These are phyloP conservation scores for Bucco capensis DNA, from an alignment of 2,113 vertebrate species.

Conservation along the genomic window DNA sequence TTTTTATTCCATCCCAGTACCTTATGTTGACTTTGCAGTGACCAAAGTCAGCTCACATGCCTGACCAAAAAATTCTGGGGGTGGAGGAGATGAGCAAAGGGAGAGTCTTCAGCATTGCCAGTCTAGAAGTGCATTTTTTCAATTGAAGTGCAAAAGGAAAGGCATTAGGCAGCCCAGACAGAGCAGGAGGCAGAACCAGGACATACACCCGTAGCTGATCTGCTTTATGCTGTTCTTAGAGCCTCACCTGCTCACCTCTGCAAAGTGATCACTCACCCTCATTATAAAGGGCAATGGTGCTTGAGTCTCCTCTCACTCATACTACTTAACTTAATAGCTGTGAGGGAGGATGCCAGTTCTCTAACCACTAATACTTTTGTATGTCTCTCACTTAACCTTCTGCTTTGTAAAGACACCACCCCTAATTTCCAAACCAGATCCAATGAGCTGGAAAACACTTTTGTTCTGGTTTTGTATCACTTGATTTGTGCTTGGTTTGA, in stretches of 20 bases:
- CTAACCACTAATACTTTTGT: neutral
- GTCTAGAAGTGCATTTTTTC: neutral
- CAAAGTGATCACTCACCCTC: accelerated
- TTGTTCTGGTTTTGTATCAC: neutral
- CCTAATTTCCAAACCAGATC: neutral
- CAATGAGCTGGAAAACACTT: neutral
- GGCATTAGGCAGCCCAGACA: neutral
- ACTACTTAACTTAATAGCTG: neutral
- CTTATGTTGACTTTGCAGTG: neutral
- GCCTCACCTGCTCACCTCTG: neutral
- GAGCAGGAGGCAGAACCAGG: neutral
- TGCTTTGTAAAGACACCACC: neutral
- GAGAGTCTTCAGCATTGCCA: neutral
- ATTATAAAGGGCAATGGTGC: neutral
- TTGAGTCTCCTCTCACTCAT: neutral
- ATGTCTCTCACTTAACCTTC: neutral
- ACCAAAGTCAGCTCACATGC: neutral
- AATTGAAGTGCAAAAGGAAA: neutral
- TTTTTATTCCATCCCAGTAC: neutral
- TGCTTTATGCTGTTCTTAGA: neutral
- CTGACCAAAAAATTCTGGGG: accelerated
- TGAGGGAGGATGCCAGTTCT: neutral
- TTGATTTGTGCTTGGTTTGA: neutral
- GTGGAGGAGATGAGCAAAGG: neutral
- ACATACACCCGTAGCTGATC: neutral